These are phyloP conservation scores for Pseudococcus longispinus DNA, from an alignment of 2,888 invertebrate species.

Conservation along the genomic window DNA sequence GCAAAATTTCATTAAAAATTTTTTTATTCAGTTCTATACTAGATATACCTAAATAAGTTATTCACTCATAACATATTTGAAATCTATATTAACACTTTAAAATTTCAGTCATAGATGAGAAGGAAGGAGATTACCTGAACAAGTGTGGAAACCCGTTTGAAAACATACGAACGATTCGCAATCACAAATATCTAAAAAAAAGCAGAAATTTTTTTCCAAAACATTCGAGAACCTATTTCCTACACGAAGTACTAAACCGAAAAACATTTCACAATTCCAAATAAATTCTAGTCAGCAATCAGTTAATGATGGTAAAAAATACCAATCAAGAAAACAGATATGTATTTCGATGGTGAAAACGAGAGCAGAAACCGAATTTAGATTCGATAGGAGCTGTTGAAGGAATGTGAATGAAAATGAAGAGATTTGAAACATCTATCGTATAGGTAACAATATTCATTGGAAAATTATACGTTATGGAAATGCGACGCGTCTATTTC, in stretches of 20 bases:
- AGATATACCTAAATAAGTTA: no score
- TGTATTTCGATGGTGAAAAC: not conserved
- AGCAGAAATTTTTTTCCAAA: no score
- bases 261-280: not conserved
- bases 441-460: conserved; percentile 22
- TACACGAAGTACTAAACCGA: not conserved
- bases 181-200: no score
- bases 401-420: conserved; percentile 7
- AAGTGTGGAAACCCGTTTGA: no score
- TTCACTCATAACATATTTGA: no score
- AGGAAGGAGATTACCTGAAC: no score
- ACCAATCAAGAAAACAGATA: not conserved
- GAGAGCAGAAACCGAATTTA: not conserved
- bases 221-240: no score
- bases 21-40: no score
- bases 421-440: conserved; percentile 8
- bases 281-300: not conserved
- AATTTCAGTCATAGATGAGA: no score
- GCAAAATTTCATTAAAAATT: no score
- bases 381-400: conserved; percentile 27
- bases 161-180: no score
- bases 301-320: not conserved
- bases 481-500: conserved; percentile 16
- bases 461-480: conserved; percentile 44
- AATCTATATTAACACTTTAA: no score